Evolutionary conservation across 2,113 vertebrate species (phyloP), one percentile per base, ranked within the genome.

Genomic region (Gopherus evgoodei): DNA sequence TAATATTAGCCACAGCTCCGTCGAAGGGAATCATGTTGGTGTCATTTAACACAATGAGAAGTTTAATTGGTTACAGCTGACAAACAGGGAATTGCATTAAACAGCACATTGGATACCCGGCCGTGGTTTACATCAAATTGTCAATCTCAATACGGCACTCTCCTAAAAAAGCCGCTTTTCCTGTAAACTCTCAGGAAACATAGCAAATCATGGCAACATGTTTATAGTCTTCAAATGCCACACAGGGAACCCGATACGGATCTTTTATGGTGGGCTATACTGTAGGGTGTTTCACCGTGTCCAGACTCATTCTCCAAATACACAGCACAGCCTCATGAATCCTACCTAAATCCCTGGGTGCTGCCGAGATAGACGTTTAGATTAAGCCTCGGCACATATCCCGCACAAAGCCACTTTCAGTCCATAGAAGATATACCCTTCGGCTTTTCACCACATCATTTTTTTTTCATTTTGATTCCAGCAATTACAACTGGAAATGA

Each of bases 111-210:
- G 96, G 87, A 95, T 96, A 96, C 97, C 94, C 93, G 69, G 97
- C 97, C 81, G 50, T 98, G 98, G 98, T 98, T 98, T 98, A 98
- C 98, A 98, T 98, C 98, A 98, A 98, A 98, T 97, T 98, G 98
- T 98, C 98, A 98, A 97, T 97, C 97, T 97, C 98, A 97, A 98
- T 98, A 98, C 91, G 72, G 91, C 86, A 96, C 94, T 97, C 96
- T 89, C 95, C 96, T 96, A 86, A 89, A 97, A 96, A 95, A 93
- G 92, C 91, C 49, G 62, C 62, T 91, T 89, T 90, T 95, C 90
- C 56, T 94, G 89, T 82, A 91, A 95, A 97, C 93, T 91, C 97
- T 98, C 97, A 47, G 97, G 97, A 98, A 98, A 98, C 93, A 94
- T 13, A 97, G 97, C 97, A 98, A 98, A 98, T 98, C 98, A 98